Conservation (phyloP, 2,888 invertebrate species). For the Plagodis pulveraria region DNA sequence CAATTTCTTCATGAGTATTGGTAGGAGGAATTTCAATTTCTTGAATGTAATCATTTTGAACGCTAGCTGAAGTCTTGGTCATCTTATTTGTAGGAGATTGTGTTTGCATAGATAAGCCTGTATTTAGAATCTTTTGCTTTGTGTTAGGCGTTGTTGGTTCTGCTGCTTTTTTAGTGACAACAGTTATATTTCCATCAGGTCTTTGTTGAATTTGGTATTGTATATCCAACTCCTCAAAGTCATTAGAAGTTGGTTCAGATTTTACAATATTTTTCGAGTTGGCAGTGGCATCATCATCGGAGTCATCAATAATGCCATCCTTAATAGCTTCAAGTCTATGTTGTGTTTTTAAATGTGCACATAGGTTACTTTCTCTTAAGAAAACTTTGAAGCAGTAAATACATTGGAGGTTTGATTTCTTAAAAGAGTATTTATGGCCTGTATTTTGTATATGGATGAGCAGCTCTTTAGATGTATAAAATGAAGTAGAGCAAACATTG, state of each 20-base stretch:
- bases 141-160: conserved; percentile 39
- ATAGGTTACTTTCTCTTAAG: conserved; percentile 88
- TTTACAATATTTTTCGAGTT: conserved; percentile 44
- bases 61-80: conserved; percentile 38
- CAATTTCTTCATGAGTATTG: conserved; percentile 58
- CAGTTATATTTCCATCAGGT: conserved; percentile 79
- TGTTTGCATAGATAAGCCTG: conserved; percentile 50
- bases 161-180: conserved; percentile 63
- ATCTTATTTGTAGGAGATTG: conserved; percentile 39
- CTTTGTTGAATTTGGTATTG: conserved; percentile 68
- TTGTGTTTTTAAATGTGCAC: conserved; percentile 88
- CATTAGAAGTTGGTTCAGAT: conserved; percentile 61
- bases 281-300: conserved; percentile 70
- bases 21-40: conserved; percentile 44
- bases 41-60: conserved; percentile 53
- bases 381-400: conserved; percentile 91
- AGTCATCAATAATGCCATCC: conserved; percentile 88
- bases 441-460: conserved; percentile 83
- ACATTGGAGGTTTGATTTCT: conserved; percentile 83
- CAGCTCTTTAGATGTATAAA: conserved; percentile 68
- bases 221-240: conserved; percentile 61
- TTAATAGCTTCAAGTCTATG: conserved; percentile 87
- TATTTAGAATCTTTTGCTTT: conserved; percentile 75
- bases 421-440: conserved; percentile 79
- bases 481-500: conserved; percentile 83